phyloP scores from a whole-genome alignment of 2,113 vertebrate species.

The Notarius quadriscutis region DNA sequence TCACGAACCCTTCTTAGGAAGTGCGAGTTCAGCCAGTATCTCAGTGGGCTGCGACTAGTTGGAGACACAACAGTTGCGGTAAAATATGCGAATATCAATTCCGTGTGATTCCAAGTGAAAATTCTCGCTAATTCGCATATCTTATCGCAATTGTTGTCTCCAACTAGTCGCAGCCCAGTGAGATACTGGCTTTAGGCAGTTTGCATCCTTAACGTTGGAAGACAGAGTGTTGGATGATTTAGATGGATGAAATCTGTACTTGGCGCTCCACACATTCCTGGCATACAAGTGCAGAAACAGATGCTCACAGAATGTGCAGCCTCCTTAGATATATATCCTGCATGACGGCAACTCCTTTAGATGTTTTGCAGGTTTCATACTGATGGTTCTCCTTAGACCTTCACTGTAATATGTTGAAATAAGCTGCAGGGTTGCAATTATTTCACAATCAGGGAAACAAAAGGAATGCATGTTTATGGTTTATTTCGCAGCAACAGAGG shows the following conservation, averaged over 20 bases:
- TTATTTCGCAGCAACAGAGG: background rate
- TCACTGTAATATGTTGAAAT: background rate
- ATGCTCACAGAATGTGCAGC: conserved; percentile 14
- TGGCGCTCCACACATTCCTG: conserved; percentile 49
- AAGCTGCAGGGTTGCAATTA: background rate
- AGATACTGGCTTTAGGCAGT: background rate
- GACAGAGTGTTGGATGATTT: conserved; percentile 29
- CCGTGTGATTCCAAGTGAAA: no score
- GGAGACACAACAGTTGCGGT: no score
- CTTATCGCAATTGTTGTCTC: no score
- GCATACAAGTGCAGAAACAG: conserved; percentile 35
- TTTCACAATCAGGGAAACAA: background rate
- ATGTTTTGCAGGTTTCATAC: background rate
- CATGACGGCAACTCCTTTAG: background rate
- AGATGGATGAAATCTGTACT: conserved; percentile 44
- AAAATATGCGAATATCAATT: no score
- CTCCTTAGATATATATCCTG: conserved; percentile 7
- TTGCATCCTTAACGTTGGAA: background rate
- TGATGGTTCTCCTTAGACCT: background rate
- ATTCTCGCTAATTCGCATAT: no score
- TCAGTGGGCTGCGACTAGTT: no score
- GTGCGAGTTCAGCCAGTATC: no score
- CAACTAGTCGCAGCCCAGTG: no score
- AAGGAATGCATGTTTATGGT: background rate
- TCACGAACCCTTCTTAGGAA: no score